phyloP scores from a whole-genome alignment of 2,113 vertebrate genomes.

The Phaetusa simplex region DNA sequence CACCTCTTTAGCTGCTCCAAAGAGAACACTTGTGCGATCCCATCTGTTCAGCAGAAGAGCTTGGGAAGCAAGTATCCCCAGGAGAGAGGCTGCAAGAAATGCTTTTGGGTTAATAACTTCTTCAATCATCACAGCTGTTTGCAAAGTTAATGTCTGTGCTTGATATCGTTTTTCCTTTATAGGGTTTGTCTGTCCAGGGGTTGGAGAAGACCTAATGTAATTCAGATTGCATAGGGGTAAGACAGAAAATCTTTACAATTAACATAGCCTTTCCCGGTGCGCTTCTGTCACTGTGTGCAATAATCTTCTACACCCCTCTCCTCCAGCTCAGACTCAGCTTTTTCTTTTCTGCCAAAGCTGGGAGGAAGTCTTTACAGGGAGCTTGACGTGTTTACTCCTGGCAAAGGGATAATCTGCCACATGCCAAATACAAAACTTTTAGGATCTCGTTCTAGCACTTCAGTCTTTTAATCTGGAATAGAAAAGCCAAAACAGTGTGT shows the following conservation, averaged over 20 bases:
- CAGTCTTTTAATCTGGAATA: not conserved
- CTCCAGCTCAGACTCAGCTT: not conserved
- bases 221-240: not conserved
- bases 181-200: not conserved
- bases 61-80: not conserved
- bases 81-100: not conserved
- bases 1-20: not conserved
- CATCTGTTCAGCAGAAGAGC: slow-evolving; percentile 11
- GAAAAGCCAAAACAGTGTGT: not conserved
- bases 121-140: not conserved
- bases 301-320: not conserved
- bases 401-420: not conserved
- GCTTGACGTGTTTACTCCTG: not conserved
- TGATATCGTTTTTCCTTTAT: not conserved
- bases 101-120: not conserved
- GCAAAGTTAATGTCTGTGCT: not conserved
- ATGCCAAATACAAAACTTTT: not conserved
- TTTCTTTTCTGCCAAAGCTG: not conserved
- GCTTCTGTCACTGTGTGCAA: not conserved
- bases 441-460: not conserved
- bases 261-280: not conserved
- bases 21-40: not conserved
- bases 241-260: not conserved
- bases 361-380: not conserved
- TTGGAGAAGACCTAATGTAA: not conserved